Base-by-base conservation (phyloP, 2,113 vertebrate genomes). In the Naja naja region DNA sequence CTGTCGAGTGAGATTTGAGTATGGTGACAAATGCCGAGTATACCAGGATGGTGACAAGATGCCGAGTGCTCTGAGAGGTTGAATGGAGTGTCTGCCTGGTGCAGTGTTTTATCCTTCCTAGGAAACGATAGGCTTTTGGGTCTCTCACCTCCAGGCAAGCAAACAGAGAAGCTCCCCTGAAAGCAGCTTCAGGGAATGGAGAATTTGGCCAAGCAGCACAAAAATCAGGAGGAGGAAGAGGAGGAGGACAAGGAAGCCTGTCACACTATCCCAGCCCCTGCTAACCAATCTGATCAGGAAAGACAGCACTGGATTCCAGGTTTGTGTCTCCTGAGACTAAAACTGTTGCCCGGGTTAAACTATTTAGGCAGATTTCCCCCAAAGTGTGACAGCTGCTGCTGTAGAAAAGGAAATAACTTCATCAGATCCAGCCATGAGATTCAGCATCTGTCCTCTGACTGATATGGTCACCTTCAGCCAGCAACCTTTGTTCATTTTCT, bases 151-250 rank as follows among this genome's bases (percentile, higher is more conserved):
- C 58, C 88, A 91, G 69, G 90, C 91, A 94, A 94, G 93, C 93
- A 94, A 94, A 95, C 43, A 9, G 90, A 94, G 93, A 92, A 96
- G 92, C 52, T 94, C 30, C n/a, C 88, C 49, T 47, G 3, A 94
- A 94, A 93, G 56, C 92, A 94, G 85, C 56, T 58, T 58, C 8
- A 3, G 58, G 91, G 74, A 88, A 1, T 92, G 89, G 90, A 93
- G 94, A 22, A 64, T 88, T 89, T 93, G 90, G 27, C 92, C 81
- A 93, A 90, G 27, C 34, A 92, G 91, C 92, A 92, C 20, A 93
- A 91, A 47, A 87, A 93, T 58, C 22, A 89, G 91, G 69, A 89
- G 74, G 94, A 94, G 54, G 69, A 89, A 34, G 94, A 93, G 54
- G 25, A 92, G 87, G 18, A 92, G 87, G 58, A 92, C 47, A 74